Conservation (phyloP, 2,888 invertebrate species). For the Agrochola lychnidis region DNA sequence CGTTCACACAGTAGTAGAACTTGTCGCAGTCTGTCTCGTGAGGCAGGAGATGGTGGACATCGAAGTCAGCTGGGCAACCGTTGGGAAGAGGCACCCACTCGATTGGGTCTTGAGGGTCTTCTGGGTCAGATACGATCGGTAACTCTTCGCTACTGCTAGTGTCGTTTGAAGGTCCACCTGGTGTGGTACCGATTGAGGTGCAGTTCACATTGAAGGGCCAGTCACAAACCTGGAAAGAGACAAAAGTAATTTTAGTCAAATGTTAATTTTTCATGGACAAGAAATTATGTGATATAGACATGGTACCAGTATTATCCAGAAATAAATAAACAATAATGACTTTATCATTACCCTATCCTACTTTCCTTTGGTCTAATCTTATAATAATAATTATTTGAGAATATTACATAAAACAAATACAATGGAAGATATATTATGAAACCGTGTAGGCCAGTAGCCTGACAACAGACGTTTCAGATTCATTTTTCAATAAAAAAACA, state of each 20-base stretch:
- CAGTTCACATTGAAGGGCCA: constrained; percentile 69
- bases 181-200: not conserved
- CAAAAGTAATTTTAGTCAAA: not conserved
- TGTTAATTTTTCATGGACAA: not conserved
- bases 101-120: not conserved
- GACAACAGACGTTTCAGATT: not conserved
- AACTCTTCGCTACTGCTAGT: constrained; percentile 22
- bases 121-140: not conserved
- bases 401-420: not conserved
- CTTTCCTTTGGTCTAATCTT: not conserved
- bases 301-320: not conserved
- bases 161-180: not conserved
- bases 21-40: constrained; percentile 68
- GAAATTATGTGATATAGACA: not conserved
- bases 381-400: not conserved
- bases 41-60: constrained; percentile 64
- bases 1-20: constrained; percentile 58
- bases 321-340: not conserved
- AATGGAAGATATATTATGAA: not conserved
- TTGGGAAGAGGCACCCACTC: constrained; percentile 58
- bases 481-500: not conserved
- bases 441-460: too few species aligned
- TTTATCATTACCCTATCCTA: not conserved
- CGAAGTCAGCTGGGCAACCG: constrained; percentile 70
- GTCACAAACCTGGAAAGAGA: constrained; percentile 61